Conservation (phyloP, 35 echinoderm and acorn worm genomes). For the Hemicentrotus pulcherrimus region DNA sequence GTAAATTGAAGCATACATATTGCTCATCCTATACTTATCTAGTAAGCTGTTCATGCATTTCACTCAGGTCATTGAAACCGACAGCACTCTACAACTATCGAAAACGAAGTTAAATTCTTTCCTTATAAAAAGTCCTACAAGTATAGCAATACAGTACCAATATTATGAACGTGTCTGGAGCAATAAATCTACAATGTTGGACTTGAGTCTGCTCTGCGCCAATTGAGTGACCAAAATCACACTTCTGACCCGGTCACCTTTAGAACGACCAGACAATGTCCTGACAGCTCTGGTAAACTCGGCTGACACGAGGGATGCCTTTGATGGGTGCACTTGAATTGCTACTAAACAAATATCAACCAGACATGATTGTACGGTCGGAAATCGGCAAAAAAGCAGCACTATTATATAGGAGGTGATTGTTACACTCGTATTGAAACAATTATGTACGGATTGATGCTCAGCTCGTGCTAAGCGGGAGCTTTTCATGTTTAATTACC, state of each 20-base stretch:
- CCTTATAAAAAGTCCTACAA: no score
- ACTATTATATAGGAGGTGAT: not conserved
- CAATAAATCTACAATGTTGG: not conserved
- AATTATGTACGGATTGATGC: not conserved
- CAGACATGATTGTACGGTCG: not conserved
- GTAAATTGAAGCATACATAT: no score
- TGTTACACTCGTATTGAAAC: not conserved
- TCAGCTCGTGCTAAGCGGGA: not conserved
- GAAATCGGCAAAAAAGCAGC: not conserved
- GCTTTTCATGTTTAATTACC: not conserved
- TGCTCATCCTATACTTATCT: no score
- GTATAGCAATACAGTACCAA: not conserved
- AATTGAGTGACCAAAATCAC: constrained; percentile 12
- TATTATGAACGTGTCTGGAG: not conserved
- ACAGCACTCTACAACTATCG: no score
- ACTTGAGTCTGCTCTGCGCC: not conserved
- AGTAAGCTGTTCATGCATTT: no score
- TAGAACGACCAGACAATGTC: not conserved
- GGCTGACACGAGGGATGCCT: not conserved
- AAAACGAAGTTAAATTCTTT: no score
- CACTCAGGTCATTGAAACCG: no score
- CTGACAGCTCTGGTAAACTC: not conserved
- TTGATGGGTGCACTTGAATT: not conserved
- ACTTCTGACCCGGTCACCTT: not conserved
- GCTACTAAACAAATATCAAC: not conserved